These are phyloP conservation scores for Meliscaeva auricollis DNA, from an alignment of 2,888 invertebrate genomes.

Conservation along the genomic window DNA sequence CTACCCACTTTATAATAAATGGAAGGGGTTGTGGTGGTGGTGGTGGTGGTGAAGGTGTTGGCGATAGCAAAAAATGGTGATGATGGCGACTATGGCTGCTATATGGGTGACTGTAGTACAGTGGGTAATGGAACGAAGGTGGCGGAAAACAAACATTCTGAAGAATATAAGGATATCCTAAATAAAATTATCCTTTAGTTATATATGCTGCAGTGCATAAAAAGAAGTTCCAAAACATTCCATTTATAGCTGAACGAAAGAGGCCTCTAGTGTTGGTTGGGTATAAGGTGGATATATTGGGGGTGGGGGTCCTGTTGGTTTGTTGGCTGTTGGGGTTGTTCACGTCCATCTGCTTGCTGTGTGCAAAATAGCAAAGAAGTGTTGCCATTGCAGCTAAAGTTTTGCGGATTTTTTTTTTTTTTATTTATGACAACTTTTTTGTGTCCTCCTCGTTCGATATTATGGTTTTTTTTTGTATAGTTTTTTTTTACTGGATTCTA, in stretches of 20 bases:
- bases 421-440: constrained; percentile 69
- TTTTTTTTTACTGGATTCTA: constrained; percentile 22
- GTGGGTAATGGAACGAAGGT: constrained; percentile 19
- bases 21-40: not conserved
- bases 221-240: constrained; percentile 64
- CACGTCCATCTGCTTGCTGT: constrained; percentile 43
- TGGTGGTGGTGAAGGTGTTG: not conserved
- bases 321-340: not conserved
- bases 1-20: not conserved
- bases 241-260: constrained; percentile 20
- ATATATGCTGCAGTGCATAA: constrained; percentile 74
- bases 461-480: constrained; percentile 32
- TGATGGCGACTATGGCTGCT: not conserved
- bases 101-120: not conserved
- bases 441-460: constrained; percentile 47
- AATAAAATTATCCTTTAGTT: constrained; percentile 72
- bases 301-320: constrained; percentile 22
- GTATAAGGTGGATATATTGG: not conserved
- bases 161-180: constrained; percentile 71
- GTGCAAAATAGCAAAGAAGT: constrained; percentile 44
- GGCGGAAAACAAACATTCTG: constrained; percentile 50
- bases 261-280: not conserved
- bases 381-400: constrained; percentile 57
- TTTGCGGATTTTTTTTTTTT: constrained; percentile 47
- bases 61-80: not conserved